phyloP scores from a whole-genome alignment of 2,113 vertebrate species.

The Pseudopodoces humilis region DNA sequence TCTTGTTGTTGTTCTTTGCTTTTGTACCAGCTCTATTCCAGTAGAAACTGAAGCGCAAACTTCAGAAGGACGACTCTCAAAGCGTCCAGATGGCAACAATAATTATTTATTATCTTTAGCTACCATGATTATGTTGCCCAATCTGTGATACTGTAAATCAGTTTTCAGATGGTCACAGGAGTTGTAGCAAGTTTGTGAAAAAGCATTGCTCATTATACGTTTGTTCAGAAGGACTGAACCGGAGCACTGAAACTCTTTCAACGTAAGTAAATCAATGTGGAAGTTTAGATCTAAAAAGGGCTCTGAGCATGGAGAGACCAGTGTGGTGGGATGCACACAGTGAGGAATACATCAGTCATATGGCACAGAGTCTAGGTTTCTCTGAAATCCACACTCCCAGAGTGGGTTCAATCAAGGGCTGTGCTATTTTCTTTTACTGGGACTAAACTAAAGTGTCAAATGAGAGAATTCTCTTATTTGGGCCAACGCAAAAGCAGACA shows the following conservation, averaged over 20 bases:
- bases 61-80: slow-evolving; percentile 58
- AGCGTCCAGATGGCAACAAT: slow-evolving; percentile 71
- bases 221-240: slow-evolving; percentile 24
- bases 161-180: slow-evolving; percentile 49
- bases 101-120: slow-evolving; percentile 77
- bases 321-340: neutral
- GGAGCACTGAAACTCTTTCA: slow-evolving; percentile 2
- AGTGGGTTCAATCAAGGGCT: neutral
- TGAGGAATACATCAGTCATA: neutral
- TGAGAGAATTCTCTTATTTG: neutral
- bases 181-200: slow-evolving; percentile 15
- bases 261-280: neutral
- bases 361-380: neutral
- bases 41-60: slow-evolving; percentile 21
- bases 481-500: neutral
- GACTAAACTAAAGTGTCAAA: neutral
- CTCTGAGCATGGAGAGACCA: accelerated
- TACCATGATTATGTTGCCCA: slow-evolving; percentile 63
- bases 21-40: slow-evolving; percentile 62
- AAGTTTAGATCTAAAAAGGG: neutral
- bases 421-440: neutral
- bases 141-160: slow-evolving; percentile 74
- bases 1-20: slow-evolving; percentile 54
- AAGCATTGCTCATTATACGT: slow-evolving; percentile 28
- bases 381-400: neutral